These are phyloP conservation scores for Caenorhabditis sp. DNA, from an alignment of 2,888 invertebrate species.

Conservation along the genomic window DNA sequence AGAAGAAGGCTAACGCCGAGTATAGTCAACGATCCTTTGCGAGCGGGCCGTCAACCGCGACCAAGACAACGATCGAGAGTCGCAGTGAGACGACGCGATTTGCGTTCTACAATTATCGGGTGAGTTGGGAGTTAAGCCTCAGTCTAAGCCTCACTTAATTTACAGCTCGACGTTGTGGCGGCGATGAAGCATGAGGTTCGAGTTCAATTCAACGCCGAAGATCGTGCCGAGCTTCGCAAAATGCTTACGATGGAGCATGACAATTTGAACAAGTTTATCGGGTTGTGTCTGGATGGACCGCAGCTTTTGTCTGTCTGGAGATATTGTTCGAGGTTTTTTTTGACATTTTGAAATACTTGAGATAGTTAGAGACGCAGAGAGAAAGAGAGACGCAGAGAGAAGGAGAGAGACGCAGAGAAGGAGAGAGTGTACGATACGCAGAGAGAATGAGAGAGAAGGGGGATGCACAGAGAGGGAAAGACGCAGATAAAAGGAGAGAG, in stretches of 20 bases:
- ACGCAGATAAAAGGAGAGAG: too few species aligned
- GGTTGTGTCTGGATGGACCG: constrained; percentile 60
- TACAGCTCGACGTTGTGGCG: constrained; percentile 36
- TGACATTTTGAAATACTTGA: too few species aligned
- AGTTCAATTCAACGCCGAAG: constrained; percentile 16
- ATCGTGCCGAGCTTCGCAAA: constrained; percentile 31
- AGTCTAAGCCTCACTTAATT: not conserved
- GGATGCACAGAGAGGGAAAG: too few species aligned
- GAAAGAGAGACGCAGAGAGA: too few species aligned
- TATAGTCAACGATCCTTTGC: constrained; percentile 43
- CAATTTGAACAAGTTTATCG: constrained; percentile 66
- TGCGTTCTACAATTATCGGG: constrained; percentile 28
- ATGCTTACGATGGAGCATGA: constrained; percentile 55
- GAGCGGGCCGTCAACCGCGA: constrained; percentile 45
- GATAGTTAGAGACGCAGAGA: too few species aligned
- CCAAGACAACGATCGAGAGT: constrained; percentile 44
- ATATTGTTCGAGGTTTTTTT: constrained; percentile 44
- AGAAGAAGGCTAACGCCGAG: constrained; percentile 18
- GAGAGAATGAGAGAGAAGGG: too few species aligned
- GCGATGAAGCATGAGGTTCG: constrained; percentile 40
- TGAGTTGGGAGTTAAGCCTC: not conserved
- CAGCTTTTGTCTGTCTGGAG: constrained; percentile 61
- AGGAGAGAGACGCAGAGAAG: too few species aligned
- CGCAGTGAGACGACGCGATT: constrained; percentile 30
- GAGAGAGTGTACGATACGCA: too few species aligned